Conservation (phyloP, 1,140 invertebrate genomes). For the Melitaea cinxia region DNA sequence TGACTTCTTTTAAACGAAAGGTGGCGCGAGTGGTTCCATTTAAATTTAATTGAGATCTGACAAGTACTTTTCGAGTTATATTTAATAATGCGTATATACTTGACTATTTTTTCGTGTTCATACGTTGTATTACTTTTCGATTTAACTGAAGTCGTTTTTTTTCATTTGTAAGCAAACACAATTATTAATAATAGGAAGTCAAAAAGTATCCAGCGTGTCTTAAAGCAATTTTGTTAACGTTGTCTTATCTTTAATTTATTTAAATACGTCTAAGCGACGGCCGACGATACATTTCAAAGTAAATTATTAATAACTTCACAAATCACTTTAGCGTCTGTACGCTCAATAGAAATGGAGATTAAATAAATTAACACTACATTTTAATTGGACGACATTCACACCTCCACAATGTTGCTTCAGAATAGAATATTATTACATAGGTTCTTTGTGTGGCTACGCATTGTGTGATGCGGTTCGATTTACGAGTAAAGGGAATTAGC, state of each 20-base stretch:
- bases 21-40: too few species aligned
- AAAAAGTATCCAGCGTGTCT: neutral
- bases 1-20: too few species aligned
- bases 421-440: conserved; percentile 20
- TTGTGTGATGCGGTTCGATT: conserved; percentile 31
- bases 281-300: neutral
- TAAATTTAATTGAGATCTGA: too few species aligned
- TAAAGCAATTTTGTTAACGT: neutral
- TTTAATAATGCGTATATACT: too few species aligned
- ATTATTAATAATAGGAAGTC: too few species aligned
- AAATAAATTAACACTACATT: conserved; percentile 12
- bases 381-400: conserved; percentile 25
- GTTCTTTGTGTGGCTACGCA: conserved; percentile 24
- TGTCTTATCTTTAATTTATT: neutral
- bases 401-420: conserved; percentile 24
- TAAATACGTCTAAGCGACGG: neutral
- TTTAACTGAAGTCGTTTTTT: too few species aligned
- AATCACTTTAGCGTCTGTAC: neutral
- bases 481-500: conserved; percentile 33
- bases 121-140: too few species aligned
- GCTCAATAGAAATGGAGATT: neutral
- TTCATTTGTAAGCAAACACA: too few species aligned
- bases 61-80: too few species aligned
- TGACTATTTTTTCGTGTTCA: too few species aligned
- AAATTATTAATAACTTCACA: neutral